Evolutionary conservation across 2,113 vertebrate genomes (phyloP), one percentile per base, ranked within the genome.

Genomic region (Diphyllodes magnificus): DNA sequence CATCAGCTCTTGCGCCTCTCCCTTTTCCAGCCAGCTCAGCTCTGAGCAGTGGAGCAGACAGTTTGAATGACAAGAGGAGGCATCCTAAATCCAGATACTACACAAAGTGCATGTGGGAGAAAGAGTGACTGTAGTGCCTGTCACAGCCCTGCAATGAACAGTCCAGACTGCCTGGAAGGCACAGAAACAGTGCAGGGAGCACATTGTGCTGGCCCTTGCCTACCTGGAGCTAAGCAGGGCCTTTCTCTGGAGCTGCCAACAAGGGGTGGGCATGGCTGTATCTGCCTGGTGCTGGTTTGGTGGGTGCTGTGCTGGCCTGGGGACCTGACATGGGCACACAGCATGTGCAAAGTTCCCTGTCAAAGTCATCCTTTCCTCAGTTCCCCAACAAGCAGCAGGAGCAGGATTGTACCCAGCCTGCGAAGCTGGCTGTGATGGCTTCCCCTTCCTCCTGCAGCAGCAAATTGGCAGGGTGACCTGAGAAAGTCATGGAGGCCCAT

Each of bases 61-160:
- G 75, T 77, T 30, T 66, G 73, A 82, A 75, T 71, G 73, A 75
- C 56, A 92, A 85, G 75, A 82, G 33, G 47, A 89, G 59, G 59
- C n/a, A 75, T 82, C 53, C 28, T 59, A 71, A 79, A 35, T 84
- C 86, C 82, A 88, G 49, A 47, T 44, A 44, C 24, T 82, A 27
- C 35, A 70, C 56, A 53, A 49, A 65, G 70, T 28, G 35, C 28
- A 14, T 49, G 35, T 59, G 60, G 60, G 69, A 57, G 72, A 81
- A 76, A 82, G 33, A 76, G 63, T 25, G 22, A 56, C n/a, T 31
- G 24, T 11, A 49, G 61, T 37, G 59, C 40, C 93, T 49, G 50
- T 59, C 82, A 82, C 20, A 75, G 45, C 28, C 50, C 63, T 53
- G 54, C 51, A 42, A 2, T 30, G 31, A 77, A 12, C 17, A 30